Evolutionary conservation across 1,140 invertebrate species (phyloP).

Genomic region (Colletes gigas): DNA sequence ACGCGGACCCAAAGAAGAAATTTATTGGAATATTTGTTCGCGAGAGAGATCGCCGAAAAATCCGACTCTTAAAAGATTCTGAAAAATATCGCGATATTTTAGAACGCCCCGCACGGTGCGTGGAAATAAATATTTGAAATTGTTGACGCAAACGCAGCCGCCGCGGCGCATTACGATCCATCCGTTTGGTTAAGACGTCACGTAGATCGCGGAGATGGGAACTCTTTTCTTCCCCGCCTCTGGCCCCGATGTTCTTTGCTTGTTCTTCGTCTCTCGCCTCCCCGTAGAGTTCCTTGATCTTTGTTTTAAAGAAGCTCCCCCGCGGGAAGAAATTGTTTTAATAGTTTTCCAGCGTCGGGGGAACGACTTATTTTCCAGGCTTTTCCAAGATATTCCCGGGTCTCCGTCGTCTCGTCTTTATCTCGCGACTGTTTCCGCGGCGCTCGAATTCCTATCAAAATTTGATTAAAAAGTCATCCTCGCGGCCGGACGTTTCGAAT

Average conservation of each 20-base stretch:
- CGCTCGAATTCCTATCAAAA: not conserved
- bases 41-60: too few relatives aligned
- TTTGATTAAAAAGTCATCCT: not conserved
- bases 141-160: too few relatives aligned
- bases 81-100: too few relatives aligned
- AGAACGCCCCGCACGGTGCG: not conserved
- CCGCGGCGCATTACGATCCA: too few relatives aligned
- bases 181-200: too few relatives aligned
- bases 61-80: too few relatives aligned
- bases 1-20: not conserved
- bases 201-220: too few relatives aligned
- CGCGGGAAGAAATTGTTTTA: not conserved
- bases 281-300: too few relatives aligned
- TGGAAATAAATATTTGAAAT: not conserved
- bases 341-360: not conserved
- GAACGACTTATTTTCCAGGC: not conserved
- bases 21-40: slow-evolving; percentile 23
- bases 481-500: not conserved
- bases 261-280: too few relatives aligned
- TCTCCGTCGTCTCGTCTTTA: not conserved
- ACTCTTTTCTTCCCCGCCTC: too few relatives aligned
- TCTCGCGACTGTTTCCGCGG: not conserved
- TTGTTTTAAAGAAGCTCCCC: not conserved
- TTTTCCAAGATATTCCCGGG: not conserved
- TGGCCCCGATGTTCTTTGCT: too few relatives aligned